phyloP scores from a whole-genome alignment of 2,113 vertebrate genomes.

The Empidonax traillii region DNA sequence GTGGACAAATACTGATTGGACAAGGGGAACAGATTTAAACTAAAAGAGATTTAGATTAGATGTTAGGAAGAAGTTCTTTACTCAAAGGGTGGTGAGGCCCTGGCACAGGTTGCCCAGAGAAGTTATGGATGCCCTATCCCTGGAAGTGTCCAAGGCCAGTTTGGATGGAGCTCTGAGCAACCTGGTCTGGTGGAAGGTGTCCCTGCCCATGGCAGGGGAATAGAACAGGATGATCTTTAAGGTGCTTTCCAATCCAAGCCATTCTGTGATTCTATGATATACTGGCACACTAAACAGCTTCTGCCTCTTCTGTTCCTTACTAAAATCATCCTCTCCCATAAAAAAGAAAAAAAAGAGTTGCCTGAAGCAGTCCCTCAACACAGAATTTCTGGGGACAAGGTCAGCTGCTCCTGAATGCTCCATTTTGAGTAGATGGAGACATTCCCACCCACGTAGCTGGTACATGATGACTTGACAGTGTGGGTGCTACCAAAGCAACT shows the following conservation, averaged over 20 bases:
- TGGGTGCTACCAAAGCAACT: background rate
- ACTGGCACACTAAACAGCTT: background rate
- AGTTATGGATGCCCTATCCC: background rate
- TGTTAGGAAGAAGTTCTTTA: background rate
- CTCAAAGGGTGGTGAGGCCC: accelerated
- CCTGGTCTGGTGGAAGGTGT: background rate
- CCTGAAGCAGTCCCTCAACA: background rate
- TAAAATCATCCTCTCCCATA: background rate
- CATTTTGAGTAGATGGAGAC: background rate
- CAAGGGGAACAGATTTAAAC: background rate
- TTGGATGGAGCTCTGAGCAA: accelerated
- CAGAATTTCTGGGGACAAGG: background rate
- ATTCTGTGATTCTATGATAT: background rate
- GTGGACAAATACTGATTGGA: background rate
- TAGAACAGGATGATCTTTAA: background rate
- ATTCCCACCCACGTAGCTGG: accelerated
- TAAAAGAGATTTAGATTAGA: background rate
- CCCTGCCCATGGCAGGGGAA: background rate
- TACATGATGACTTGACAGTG: background rate
- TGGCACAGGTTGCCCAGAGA: background rate
- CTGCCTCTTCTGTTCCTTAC: background rate
- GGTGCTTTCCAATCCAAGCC: background rate
- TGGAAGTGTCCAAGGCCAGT: background rate
- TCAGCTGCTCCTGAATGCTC: background rate
- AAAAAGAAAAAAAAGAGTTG: background rate